Conservation (phyloP, 1,140 invertebrate genomes). For the Cherax quadricarinatus region DNA sequence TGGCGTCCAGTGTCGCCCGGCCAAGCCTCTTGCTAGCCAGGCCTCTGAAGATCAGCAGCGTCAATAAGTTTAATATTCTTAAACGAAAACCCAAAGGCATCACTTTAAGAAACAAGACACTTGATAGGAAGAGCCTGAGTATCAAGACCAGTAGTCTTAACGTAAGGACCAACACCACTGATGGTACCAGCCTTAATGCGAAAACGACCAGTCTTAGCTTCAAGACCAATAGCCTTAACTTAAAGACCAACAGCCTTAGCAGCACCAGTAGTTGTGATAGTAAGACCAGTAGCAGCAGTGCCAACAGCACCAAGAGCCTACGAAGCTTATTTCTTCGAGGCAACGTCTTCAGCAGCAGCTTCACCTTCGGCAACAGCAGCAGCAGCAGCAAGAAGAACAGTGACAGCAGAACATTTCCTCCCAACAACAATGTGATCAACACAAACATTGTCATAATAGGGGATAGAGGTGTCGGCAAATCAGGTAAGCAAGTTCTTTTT, state of each 20-base stretch:
- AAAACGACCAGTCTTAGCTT: not conserved
- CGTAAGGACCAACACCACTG: not conserved
- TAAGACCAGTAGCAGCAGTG: not conserved
- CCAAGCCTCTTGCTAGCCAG: not conserved
- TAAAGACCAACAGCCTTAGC: slow-evolving; percentile 2
- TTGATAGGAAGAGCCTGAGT: not conserved
- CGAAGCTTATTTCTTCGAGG: not conserved
- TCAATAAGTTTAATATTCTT: not conserved
- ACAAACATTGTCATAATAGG: slow-evolving; percentile 2
- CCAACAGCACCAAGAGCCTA: not conserved
- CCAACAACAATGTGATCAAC: not conserved
- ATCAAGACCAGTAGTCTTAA: not conserved
- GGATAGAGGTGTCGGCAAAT: not conserved
- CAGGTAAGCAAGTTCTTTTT: not conserved
- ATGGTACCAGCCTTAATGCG: not conserved
- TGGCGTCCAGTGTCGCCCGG: not conserved
- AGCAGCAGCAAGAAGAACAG: not conserved
- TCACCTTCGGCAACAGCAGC: slow-evolving; percentile 7
- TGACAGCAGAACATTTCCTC: not conserved
- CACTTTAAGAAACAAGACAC: not conserved
- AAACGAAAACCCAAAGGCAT: not conserved
- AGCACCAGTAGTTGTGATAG: not conserved
- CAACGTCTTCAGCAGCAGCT: slow-evolving; percentile 2
- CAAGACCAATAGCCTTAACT: not conserved
- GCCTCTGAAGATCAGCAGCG: not conserved